These are phyloP conservation scores for Scalopus aquaticus DNA, from an alignment of 2,113 vertebrate species.

Conservation along the genomic window DNA sequence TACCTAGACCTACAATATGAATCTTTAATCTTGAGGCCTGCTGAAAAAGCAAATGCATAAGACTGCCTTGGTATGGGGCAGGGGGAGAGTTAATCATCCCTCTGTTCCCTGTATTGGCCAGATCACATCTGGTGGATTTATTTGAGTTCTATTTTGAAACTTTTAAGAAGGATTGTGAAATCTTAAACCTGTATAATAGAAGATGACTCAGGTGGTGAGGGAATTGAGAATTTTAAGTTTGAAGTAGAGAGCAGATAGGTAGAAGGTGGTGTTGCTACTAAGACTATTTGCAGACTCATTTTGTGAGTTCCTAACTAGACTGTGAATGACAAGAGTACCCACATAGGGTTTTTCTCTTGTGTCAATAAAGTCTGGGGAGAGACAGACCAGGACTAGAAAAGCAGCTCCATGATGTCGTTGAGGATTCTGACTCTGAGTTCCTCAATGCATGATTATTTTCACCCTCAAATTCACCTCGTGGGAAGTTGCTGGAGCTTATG, in stretches of 20 bases:
- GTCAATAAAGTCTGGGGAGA: not conserved
- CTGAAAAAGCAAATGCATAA: not conserved
- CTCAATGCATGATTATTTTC: not conserved
- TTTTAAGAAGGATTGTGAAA: not conserved
- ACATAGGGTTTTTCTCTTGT: not conserved
- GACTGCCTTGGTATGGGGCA: not conserved
- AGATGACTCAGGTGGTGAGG: not conserved
- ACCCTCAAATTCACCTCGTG: not conserved
- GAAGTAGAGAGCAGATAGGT: not conserved
- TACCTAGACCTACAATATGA: not conserved
- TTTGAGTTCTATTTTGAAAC: not conserved
- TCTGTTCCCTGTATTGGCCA: not conserved
- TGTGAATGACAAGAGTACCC: not conserved
- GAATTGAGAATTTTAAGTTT: not conserved
- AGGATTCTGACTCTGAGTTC: not conserved
- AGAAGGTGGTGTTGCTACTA: not conserved
- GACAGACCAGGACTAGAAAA: not conserved
- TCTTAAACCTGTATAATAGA: not conserved
- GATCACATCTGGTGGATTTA: not conserved
- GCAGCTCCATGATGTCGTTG: not conserved
- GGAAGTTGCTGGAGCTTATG: not conserved
- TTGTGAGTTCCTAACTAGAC: not conserved
- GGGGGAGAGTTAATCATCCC: not conserved
- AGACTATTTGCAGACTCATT: not conserved
- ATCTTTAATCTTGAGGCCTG: not conserved